A percentile compares a stretch with the other conserved stretches of the same genome.
Conservation (phyloP, 2,888 invertebrate species). For the Lepas anatifera region DNA sequence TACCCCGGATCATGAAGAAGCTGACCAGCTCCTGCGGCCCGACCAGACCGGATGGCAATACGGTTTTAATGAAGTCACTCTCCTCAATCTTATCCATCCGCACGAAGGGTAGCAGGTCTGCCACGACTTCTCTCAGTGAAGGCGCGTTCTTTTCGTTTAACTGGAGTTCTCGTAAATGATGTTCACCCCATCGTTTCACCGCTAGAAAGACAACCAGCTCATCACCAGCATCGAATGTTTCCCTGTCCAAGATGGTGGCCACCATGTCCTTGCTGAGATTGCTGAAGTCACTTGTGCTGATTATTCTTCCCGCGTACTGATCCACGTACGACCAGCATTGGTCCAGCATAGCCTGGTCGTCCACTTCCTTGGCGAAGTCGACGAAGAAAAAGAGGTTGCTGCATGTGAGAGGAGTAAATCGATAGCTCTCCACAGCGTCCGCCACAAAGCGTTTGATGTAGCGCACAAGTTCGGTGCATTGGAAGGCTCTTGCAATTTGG, state of each 20-base stretch:
- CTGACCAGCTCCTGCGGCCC: slow-evolving; percentile 24
- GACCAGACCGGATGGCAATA: slow-evolving; percentile 23
- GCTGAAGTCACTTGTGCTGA: slow-evolving; percentile 21
- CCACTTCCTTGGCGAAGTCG: slow-evolving; percentile 19
- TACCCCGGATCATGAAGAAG: slow-evolving; percentile 24
- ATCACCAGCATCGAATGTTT: slow-evolving; percentile 20
- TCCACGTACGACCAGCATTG: slow-evolving; percentile 20
- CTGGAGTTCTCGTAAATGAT: slow-evolving; percentile 17
- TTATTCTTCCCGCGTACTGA: slow-evolving; percentile 18
- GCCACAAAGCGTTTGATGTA: slow-evolving; percentile 21
- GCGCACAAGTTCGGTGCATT: slow-evolving; percentile 19
- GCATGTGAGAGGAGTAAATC: slow-evolving; percentile 19
- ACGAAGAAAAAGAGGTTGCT: slow-evolving; percentile 23
- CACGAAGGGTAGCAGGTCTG: slow-evolving; percentile 21
- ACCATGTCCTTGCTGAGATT: slow-evolving; percentile 19
- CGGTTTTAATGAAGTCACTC: slow-evolving; percentile 22
- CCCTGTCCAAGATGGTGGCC: slow-evolving; percentile 18
- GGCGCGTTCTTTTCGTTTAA: not conserved
- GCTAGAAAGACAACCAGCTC: slow-evolving; percentile 24
- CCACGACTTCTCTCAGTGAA: slow-evolving; percentile 18
- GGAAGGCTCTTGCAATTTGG: slow-evolving; percentile 21
- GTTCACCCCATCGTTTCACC: slow-evolving; percentile 24
- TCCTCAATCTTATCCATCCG: slow-evolving; percentile 22
- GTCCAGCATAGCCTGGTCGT: slow-evolving; percentile 13
- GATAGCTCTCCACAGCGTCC: slow-evolving; percentile 22